These are phyloP conservation scores for Taphrorychus bicolor DNA, from an alignment of 2,888 invertebrate genomes.

Conservation along the genomic window DNA sequence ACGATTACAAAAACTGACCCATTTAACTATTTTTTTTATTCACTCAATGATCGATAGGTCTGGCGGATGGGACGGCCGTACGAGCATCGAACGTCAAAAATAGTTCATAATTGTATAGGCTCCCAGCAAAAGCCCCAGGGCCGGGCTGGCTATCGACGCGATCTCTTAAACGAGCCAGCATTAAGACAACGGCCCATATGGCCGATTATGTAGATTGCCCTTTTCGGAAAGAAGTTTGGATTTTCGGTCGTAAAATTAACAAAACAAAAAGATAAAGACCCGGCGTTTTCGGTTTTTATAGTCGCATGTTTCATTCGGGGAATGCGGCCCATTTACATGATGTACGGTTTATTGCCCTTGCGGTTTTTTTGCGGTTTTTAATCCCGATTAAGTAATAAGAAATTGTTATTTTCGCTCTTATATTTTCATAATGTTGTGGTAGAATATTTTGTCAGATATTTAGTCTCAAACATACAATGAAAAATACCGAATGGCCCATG, in stretches of 20 bases:
- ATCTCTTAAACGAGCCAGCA: slow-evolving; percentile 47
- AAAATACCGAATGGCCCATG: too few relatives aligned
- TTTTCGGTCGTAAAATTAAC: slow-evolving; percentile 39
- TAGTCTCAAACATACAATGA: too few relatives aligned
- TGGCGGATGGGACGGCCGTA: slow-evolving; percentile 11
- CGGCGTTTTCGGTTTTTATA: slow-evolving; percentile 32
- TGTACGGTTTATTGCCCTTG: slow-evolving; percentile 38
- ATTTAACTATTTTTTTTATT: not conserved
- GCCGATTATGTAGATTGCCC: slow-evolving; percentile 42
- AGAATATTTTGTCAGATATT: too few relatives aligned
- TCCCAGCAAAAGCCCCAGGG: too few relatives aligned
- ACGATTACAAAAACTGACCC: not conserved
- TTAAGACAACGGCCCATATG: slow-evolving; percentile 36
- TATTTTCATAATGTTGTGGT: too few relatives aligned
- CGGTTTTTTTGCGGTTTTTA: too few relatives aligned
- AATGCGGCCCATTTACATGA: slow-evolving; percentile 35
- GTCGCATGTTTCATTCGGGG: slow-evolving; percentile 33
- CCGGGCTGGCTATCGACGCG: slow-evolving; percentile 49
- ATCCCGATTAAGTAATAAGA: too few relatives aligned
- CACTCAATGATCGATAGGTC: slow-evolving; percentile 24
- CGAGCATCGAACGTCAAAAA: slow-evolving; percentile 40
- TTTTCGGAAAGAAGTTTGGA: slow-evolving; percentile 28
- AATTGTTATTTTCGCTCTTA: too few relatives aligned
- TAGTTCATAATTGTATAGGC: slow-evolving; percentile 48
- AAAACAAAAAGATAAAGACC: slow-evolving; percentile 39